Conservation (phyloP, 2,888 invertebrate species). For the Parnassius smintheus region DNA sequence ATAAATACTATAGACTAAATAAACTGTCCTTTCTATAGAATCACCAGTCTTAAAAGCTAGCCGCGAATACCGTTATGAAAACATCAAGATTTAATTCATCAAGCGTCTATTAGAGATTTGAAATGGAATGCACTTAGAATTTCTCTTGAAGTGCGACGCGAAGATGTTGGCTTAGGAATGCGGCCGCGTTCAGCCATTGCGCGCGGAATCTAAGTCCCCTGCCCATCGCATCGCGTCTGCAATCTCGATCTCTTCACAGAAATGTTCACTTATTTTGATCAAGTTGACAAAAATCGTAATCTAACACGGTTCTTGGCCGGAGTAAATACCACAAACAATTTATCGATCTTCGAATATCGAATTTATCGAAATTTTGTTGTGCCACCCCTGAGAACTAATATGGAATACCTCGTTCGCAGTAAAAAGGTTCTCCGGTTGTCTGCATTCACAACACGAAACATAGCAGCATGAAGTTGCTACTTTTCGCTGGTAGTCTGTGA, state of each 20-base stretch:
- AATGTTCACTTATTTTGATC: neutral
- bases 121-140: constrained; percentile 34
- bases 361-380: too few relatives aligned
- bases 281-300: neutral
- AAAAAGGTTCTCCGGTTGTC: too few relatives aligned
- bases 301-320: too few relatives aligned
- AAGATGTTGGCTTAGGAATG: constrained; percentile 32
- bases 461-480: too few relatives aligned
- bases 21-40: neutral
- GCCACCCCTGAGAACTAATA: too few relatives aligned
- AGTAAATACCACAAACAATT: too few relatives aligned
- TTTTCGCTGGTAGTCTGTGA: too few relatives aligned
- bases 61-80: constrained; percentile 17
- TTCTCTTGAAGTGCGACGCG: constrained; percentile 30
- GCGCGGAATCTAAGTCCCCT: constrained; percentile 29
- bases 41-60: neutral
- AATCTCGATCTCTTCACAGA: neutral
- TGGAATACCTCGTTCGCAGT: too few relatives aligned
- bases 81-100: constrained; percentile 13
- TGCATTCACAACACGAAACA: too few relatives aligned
- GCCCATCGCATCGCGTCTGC: constrained; percentile 7
- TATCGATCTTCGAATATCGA: too few relatives aligned
- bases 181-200: constrained; percentile 30
- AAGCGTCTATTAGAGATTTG: constrained; percentile 19
- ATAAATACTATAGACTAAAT: too few relatives aligned